Evolutionary conservation across 1,140 invertebrate genomes (phyloP), one percentile per base, ranked within the genome.

Genomic region (Solenopsis fugax): DNA sequence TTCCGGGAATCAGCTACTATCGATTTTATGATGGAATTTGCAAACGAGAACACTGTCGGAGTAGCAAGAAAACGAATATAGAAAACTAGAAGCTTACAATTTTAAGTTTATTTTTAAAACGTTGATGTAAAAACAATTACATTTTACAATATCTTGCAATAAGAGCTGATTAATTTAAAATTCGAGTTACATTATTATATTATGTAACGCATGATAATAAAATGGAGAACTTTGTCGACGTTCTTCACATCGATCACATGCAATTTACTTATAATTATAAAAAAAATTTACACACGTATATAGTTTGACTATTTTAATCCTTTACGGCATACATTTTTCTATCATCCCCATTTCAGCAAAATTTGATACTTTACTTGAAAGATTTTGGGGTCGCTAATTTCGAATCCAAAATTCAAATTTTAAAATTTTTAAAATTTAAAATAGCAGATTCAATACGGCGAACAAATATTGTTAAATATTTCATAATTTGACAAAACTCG

Each of bases 1-100:
- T 81, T 56, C 12, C 21, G 21, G 16, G 16, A 81, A 29, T 37
- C 64, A n/a, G 48, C 21, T 16, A 2, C 12, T n/a, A 56, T 41
- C 12, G 41, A 75, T 84, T 60, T 84, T 24, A 75, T 7, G 29
- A 75, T 7, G 29, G 24, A 50, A 60, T 62, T 7, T 60, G 69
- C n/a, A 73, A 72, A 50, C 41, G 10, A 16, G 41, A 34, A 75
- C 16, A 7, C 7, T 7, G 10, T 7, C 3, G 10, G 4, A 60
- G 9, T 54, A 16, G 21, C 12, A 2, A 41, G 41, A 4, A 41
- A 69, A 48, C 29, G 29, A 45, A 34, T 5, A 37, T n/a, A 52
- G 1, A 24, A 48, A 60, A 41, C 10, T 3, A 73, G 6, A 16
- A 50, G 4, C 1, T 12, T 13, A 18, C 18, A 24, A 18, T 24